Evolutionary conservation across 2,797 vertebrate genomes (phyloP).

Genomic region (Eulemur albifrons): DNA sequence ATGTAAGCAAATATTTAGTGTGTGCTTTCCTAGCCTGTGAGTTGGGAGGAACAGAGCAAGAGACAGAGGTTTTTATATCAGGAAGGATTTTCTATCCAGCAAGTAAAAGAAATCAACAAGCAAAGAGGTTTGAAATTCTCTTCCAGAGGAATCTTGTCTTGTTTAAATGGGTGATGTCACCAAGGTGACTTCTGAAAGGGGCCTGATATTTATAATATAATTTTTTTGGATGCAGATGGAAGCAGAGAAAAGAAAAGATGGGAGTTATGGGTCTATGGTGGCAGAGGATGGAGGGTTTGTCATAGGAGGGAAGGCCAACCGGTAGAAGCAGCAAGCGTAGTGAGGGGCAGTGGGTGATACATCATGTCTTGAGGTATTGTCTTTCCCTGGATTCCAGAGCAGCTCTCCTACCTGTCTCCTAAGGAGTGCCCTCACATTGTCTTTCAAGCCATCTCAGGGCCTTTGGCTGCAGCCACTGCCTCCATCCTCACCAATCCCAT

Average conservation of each 20-base stretch:
- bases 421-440: constrained; percentile 96
- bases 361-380: constrained; percentile 41
- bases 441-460: constrained; percentile 95
- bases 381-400: constrained; percentile 86
- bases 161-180: not conserved
- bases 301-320: not conserved
- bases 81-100: not conserved
- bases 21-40: not conserved
- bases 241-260: not conserved
- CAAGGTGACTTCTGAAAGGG: not conserved
- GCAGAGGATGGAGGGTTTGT: not conserved
- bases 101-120: not conserved
- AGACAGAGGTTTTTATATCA: not conserved
- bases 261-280: not conserved
- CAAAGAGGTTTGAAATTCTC: not conserved
- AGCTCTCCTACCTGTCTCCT: constrained; percentile 93
- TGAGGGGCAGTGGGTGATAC: not conserved
- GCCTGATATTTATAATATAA: not conserved
- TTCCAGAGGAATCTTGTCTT: not conserved
- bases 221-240: not conserved
- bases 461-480: constrained; percentile 94
- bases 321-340: not conserved
- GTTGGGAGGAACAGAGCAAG: not conserved
- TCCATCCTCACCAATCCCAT: constrained; percentile 98
- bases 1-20: not conserved